A percentile compares a stretch with the other conserved stretches of the same genome.
Conservation (phyloP, 2,113 vertebrate genomes). For the Serinus canaria region DNA sequence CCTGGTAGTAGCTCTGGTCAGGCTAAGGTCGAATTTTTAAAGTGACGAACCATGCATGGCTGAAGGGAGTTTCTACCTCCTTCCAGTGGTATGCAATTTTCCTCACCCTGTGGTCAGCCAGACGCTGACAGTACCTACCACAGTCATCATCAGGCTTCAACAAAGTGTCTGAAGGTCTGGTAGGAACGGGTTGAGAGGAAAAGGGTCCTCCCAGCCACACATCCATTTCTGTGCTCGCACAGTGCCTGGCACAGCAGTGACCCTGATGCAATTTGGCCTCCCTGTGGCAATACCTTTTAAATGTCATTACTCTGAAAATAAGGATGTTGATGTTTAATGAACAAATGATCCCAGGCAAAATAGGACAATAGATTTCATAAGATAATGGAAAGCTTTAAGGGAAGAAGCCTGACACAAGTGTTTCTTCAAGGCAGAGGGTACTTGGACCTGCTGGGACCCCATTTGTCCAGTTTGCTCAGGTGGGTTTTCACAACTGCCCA, state of each 20-base stretch:
- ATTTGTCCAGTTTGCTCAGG: neutral
- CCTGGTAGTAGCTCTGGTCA: neutral
- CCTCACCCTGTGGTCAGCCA: neutral
- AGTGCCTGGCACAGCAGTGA: neutral
- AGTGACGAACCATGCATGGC: fast-evolving
- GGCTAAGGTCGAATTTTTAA: neutral
- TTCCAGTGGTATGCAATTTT: neutral
- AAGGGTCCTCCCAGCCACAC: neutral
- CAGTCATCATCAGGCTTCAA: neutral
- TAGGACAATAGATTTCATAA: neutral
- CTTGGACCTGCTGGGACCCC: neutral
- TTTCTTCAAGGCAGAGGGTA: neutral
- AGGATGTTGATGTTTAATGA: neutral
- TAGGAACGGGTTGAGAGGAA: neutral
- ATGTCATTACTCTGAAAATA: neutral
- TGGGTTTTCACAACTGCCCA: neutral
- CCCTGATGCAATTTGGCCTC: neutral
- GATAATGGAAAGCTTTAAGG: neutral
- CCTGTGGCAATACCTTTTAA: neutral
- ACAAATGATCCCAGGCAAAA: neutral
- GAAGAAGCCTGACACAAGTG: neutral
- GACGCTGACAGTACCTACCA: neutral
- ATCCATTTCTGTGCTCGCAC: neutral
- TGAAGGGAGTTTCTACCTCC: neutral
- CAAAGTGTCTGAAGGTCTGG: neutral